A percentile compares a stretch with the other conserved stretches of the same genome.
Conservation (phyloP, 2,797 vertebrate genomes). For the Etheostoma perlongum region DNA sequence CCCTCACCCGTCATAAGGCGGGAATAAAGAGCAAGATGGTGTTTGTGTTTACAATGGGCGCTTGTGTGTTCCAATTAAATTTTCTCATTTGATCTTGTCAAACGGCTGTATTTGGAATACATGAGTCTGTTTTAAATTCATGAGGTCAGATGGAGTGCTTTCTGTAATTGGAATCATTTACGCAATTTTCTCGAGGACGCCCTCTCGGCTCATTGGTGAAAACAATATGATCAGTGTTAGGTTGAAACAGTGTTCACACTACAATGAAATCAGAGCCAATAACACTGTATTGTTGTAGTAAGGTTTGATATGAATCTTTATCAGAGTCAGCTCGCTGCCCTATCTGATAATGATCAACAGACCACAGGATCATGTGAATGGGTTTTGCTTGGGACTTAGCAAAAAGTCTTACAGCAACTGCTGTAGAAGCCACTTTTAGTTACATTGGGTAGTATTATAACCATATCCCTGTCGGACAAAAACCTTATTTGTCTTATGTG, state of each 20-base stretch:
- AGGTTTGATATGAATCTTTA: neutral
- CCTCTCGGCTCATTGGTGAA: constrained; percentile 35
- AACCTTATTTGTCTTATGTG: too few species aligned
- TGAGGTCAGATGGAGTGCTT: constrained; percentile 66
- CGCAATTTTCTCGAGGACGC: constrained; percentile 50
- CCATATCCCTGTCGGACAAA: too few species aligned
- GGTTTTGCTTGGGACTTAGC: neutral
- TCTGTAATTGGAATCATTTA: constrained; percentile 73
- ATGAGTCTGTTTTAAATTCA: constrained; percentile 83
- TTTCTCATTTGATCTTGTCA: constrained; percentile 71
- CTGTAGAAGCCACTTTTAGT: neutral
- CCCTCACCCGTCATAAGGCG: constrained; percentile 34
- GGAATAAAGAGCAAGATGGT: constrained; percentile 24
- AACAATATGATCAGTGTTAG: constrained; percentile 23
- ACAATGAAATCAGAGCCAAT: neutral
- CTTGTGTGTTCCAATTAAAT: constrained; percentile 57
- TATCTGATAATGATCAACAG: neutral
- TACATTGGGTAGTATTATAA: too few species aligned
- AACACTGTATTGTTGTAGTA: neutral
- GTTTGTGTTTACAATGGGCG: constrained; percentile 25
- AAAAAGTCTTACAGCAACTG: neutral
- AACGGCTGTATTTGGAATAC: constrained; percentile 71
- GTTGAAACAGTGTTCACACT: neutral
- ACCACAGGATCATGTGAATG: neutral
- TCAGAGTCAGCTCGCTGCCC: too few species aligned